Base-by-base conservation (phyloP, 53 echinoderm and acorn worm genomes). In the Holothuria scabra region DNA sequence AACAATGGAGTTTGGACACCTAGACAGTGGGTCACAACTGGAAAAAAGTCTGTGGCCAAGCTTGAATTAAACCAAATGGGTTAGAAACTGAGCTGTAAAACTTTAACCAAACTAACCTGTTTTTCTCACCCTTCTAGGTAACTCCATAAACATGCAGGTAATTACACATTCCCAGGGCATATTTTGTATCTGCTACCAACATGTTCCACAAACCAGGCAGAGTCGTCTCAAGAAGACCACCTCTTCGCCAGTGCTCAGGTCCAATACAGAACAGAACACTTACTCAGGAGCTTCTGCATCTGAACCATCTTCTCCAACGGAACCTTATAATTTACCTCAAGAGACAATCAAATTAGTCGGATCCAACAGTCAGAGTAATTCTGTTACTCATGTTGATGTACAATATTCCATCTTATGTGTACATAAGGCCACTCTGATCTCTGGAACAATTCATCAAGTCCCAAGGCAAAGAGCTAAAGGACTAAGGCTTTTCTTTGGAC, bases 141-240 rank as follows among this genome's bases (percentile, higher is more conserved):
- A 87, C 82, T 58, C 81, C 20, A 75, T 97, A 52, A 97, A 97
- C 76, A 97, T 94, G 93, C 88, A 97, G 76, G 93, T 94, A 18
- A 83, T 97, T 52, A 80, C 70, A 44, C 92, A 92, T 68, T 67
- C 92, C 1, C 88, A 90, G 25, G 97, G 97, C 28, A 90, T 93
- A 8, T 74, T 97, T 30, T 94, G 94, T 74, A 64, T 97, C 60
- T 97, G 97, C 56, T 96, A 94, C 67, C 97, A 96, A 68, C 93
- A 81, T 22, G 64, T 63, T 14, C 7, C n/a, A 16, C 82, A 33
- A 5, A 31, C 52, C 1, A 56, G 29, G 20, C 78, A 46, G 9
- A 78, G 78, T 58, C 56, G 32, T 29, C 24, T 78, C 26, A 78
- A 7, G 78, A 78, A 78, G 52, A 78, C 56, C 10, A 52, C 56